These are phyloP conservation scores for Buphagus erythrorhynchus DNA, from an alignment of 2,797 vertebrate genomes.

Conservation along the genomic window DNA sequence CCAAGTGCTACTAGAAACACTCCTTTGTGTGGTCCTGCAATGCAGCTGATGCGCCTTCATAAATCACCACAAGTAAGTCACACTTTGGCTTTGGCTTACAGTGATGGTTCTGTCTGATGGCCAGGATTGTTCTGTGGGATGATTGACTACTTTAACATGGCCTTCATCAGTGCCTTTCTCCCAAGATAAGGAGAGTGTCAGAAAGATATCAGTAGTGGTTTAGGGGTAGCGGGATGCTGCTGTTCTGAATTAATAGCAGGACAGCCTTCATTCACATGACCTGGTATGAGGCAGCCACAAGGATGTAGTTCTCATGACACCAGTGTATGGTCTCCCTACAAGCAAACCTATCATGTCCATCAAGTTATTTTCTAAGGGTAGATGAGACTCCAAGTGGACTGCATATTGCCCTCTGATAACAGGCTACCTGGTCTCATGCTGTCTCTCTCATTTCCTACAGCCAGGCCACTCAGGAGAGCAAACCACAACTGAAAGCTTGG, in stretches of 20 bases:
- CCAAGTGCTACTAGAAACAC: neutral
- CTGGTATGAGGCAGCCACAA: neutral
- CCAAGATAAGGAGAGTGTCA: neutral
- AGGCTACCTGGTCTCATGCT: neutral
- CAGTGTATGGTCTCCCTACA: neutral
- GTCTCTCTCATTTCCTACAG: neutral
- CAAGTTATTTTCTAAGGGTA: neutral
- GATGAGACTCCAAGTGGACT: neutral
- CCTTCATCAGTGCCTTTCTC: conserved; percentile 28
- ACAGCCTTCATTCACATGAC: neutral
- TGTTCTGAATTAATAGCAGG: conserved; percentile 54
- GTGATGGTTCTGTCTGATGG: neutral
- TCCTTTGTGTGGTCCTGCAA: neutral
- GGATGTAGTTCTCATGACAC: neutral
- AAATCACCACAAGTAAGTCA: conserved; percentile 24
- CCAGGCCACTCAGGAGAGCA: neutral
- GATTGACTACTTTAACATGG: neutral
- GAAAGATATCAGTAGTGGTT: conserved; percentile 15
- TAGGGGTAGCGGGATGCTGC: conserved; percentile 16
- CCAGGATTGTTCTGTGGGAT: conserved; percentile 18
- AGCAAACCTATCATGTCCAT: neutral
- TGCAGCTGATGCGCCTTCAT: neutral
- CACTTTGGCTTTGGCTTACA: conserved; percentile 29
- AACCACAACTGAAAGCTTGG: neutral
- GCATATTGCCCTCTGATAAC: neutral